phyloP scores from a whole-genome alignment of 2,888 invertebrate species.

The Megaustenia siamemsis region DNA sequence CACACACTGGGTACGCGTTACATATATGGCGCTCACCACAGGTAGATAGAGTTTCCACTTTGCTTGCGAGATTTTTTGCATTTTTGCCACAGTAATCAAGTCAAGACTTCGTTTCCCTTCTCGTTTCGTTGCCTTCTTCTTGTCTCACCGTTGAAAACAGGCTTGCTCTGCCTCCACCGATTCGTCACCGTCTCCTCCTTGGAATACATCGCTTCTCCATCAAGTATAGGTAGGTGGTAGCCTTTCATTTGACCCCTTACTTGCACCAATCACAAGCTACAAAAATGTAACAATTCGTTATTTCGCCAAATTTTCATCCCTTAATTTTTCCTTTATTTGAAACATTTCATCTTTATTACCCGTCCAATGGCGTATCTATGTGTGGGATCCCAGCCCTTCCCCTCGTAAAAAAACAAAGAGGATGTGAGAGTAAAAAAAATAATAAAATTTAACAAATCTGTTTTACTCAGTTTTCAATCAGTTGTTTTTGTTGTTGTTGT shows the following conservation, averaged over 20 bases:
- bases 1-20: slow-evolving; percentile 55
- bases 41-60: slow-evolving; percentile 62
- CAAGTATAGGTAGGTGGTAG: slow-evolving; percentile 12
- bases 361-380: too few relatives aligned
- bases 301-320: background rate
- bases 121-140: background rate
- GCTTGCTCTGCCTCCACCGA: background rate
- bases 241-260: too few relatives aligned
- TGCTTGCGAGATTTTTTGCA: slow-evolving; percentile 64
- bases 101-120: slow-evolving; percentile 10
- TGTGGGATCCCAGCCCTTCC: too few relatives aligned
- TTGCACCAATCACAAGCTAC: too few relatives aligned
- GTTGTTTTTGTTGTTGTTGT: too few relatives aligned
- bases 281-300: background rate
- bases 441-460: too few relatives aligned
- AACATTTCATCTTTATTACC: slow-evolving; percentile 18
- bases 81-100: slow-evolving; percentile 59
- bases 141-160: background rate
- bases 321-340: background rate
- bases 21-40: slow-evolving; percentile 63
- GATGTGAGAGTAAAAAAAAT: too few relatives aligned
- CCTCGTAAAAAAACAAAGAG: too few relatives aligned
- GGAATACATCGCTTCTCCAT: background rate
- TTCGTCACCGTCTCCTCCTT: background rate
- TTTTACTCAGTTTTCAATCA: too few relatives aligned